These are phyloP conservation scores for Orthonevra nobilis DNA, from an alignment of 2,888 invertebrate species.

Conservation along the genomic window DNA sequence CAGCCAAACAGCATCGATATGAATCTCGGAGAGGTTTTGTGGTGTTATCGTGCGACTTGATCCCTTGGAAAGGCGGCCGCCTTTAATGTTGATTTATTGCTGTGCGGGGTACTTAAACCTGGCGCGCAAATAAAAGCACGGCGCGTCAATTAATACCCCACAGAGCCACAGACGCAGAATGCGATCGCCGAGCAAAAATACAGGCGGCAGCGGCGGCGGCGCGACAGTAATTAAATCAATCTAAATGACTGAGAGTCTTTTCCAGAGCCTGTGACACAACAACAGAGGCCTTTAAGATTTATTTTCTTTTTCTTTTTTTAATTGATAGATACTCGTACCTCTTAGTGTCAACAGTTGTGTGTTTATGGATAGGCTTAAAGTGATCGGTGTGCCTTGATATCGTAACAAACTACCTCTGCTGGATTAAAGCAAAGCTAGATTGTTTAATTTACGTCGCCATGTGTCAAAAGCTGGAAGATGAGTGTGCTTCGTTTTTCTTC, in stretches of 20 bases:
- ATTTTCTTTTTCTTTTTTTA: too few relatives aligned
- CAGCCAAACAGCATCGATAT: slow-evolving; percentile 51
- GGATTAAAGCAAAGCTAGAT: slow-evolving; percentile 15
- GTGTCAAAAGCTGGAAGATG: slow-evolving; percentile 3
- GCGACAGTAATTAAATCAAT: slow-evolving; percentile 56
- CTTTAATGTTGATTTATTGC: slow-evolving; percentile 68
- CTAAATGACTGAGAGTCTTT: slow-evolving; percentile 28
- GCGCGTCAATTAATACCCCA: slow-evolving; percentile 50
- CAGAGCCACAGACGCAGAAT: slow-evolving; percentile 1
- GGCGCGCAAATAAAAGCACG: slow-evolving; percentile 33
- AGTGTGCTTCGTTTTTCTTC: not conserved
- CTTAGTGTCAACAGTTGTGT: slow-evolving; percentile 13
- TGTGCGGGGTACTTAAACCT: slow-evolving; percentile 32
- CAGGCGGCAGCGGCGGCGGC: slow-evolving; percentile 1
- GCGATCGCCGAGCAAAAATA: slow-evolving; percentile 1
- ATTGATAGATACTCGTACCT: slow-evolving; percentile 32
- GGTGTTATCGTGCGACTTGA: slow-evolving; percentile 23
- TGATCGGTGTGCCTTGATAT: not conserved
- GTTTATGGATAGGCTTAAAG: slow-evolving; percentile 1
- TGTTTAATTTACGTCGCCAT: slow-evolving; percentile 24
- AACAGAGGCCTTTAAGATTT: slow-evolving; percentile 12
- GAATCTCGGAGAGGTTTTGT: slow-evolving; percentile 46
- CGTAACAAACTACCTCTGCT: not conserved
- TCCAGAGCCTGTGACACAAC: not conserved
- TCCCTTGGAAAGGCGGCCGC: slow-evolving; percentile 27